These are phyloP conservation scores for Cyclopterus lumpus DNA, from an alignment of 2,797 vertebrate species.

Conservation along the genomic window DNA sequence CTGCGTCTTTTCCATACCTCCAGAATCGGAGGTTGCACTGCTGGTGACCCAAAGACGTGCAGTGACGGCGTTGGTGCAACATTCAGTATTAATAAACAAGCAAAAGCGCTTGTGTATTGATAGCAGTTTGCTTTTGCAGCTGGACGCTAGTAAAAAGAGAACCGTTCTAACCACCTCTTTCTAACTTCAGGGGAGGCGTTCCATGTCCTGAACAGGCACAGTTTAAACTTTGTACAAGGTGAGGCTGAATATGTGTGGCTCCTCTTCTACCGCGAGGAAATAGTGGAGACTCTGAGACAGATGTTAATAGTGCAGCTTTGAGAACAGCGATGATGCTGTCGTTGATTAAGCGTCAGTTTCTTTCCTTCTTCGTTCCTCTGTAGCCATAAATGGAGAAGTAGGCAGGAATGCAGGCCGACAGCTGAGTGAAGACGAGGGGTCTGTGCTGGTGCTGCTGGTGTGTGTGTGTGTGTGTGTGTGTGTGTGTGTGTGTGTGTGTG, in stretches of 20 bases:
- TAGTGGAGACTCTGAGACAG: background rate
- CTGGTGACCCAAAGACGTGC: no score
- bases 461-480: conserved; percentile 38
- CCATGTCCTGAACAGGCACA: background rate
- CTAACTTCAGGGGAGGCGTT: background rate
- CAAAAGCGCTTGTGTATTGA: background rate
- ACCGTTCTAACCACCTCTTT: background rate
- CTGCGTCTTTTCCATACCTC: no score
- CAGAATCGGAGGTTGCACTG: no score
- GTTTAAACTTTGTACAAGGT: background rate
- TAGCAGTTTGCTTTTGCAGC: background rate
- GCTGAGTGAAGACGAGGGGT: conserved; percentile 66
- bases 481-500: conserved; percentile 33
- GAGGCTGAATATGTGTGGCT: background rate
- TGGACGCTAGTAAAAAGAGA: background rate
- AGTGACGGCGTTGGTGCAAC: no score
- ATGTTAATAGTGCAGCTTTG: background rate
- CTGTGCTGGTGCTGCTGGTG: conserved; percentile 17
- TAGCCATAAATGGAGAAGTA: conserved; percentile 76
- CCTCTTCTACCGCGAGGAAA: background rate
- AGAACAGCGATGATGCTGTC: background rate
- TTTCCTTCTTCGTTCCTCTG: conserved; percentile 17
- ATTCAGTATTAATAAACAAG: no score
- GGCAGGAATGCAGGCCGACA: conserved; percentile 80
- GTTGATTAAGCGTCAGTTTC: conserved; percentile 5